Percentiles rank a stretch among this genome's conserved stretches.
These are phyloP conservation scores for Neotragus moschatus DNA, from an alignment of 2,113 vertebrate species.

Conservation along the genomic window DNA sequence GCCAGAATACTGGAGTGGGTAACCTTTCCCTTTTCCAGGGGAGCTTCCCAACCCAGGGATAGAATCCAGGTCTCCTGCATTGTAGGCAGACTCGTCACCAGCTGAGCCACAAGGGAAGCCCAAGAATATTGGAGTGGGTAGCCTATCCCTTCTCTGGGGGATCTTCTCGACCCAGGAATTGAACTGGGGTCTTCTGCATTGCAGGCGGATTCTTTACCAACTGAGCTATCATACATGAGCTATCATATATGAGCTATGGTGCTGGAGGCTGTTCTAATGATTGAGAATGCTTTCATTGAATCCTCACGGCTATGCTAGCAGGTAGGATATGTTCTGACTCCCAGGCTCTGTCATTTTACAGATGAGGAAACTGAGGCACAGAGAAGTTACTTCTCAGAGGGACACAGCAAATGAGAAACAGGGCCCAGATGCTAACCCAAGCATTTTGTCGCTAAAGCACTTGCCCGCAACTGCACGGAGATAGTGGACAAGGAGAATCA, in stretches of 20 bases:
- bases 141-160: background rate
- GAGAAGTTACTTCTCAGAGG: background rate
- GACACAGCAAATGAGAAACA: background rate
- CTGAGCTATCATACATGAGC: background rate
- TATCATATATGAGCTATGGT: too few relatives aligned
- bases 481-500: background rate
- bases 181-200: background rate
- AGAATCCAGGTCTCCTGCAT: background rate
- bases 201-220: background rate
- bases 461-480: background rate
- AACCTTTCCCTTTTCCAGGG: background rate
- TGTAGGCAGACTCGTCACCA: background rate
- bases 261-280: background rate
- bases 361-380: slow-evolving; percentile 30
- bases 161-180: background rate
- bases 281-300: background rate
- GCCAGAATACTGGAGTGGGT: background rate
- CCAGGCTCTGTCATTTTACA: background rate
- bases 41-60: background rate
- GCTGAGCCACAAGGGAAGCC: background rate
- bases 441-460: background rate
- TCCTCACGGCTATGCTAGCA: background rate
- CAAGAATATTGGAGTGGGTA: background rate
- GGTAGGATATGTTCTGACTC: background rate
- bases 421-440: background rate